Conservation (phyloP, 2,113 vertebrate genomes). For the Fulmarus glacialis region DNA sequence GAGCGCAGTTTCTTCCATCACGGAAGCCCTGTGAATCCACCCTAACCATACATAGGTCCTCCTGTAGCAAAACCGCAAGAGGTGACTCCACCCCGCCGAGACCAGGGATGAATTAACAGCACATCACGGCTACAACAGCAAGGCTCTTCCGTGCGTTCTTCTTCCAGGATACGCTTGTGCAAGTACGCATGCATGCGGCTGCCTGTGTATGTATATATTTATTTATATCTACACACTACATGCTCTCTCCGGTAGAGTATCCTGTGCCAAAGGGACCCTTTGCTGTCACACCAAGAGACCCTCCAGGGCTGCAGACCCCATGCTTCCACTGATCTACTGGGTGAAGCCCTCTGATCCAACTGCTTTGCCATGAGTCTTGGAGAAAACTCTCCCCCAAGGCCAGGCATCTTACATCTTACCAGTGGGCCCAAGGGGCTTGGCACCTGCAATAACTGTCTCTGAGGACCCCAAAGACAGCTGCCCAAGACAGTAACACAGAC, state of each 20-base stretch:
- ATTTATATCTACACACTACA: neutral
- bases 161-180: neutral
- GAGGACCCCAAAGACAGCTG: neutral
- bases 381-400: neutral
- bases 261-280: neutral
- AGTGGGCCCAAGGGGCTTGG: neutral
- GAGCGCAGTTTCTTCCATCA: neutral
- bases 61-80: neutral
- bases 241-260: neutral
- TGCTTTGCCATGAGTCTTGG: neutral
- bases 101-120: neutral
- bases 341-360: neutral
- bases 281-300: neutral
- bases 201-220: too few relatives aligned
- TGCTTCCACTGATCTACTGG: neutral
- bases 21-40: neutral
- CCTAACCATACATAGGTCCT: neutral
- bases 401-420: neutral
- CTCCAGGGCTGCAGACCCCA: neutral
- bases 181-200: fast-evolving
- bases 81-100: neutral
- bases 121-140: neutral
- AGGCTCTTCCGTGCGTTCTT: neutral
- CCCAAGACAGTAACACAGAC: neutral
- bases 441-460: neutral